phyloP scores from a whole-genome alignment of 2,888 invertebrate genomes.

The Dryobotodes eremita region DNA sequence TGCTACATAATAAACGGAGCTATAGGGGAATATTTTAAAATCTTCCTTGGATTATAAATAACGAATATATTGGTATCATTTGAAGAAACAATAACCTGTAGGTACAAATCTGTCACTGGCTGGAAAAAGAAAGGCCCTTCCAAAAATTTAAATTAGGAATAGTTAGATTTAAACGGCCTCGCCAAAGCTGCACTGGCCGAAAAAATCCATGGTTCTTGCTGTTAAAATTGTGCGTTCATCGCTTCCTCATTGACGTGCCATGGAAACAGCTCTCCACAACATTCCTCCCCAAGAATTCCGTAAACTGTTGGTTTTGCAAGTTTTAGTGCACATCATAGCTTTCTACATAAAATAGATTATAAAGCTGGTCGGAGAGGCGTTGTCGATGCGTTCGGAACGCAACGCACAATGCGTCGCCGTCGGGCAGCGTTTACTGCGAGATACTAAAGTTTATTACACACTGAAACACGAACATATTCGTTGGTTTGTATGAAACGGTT shows the following conservation, averaged over 20 bases:
- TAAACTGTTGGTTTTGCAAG: conserved; percentile 56
- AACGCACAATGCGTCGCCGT: conserved; percentile 80
- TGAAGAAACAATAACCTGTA: not conserved
- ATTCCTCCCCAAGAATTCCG: conserved; percentile 49
- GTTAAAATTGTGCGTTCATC: conserved; percentile 2
- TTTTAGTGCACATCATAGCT: conserved; percentile 62
- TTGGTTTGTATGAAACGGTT: conserved; percentile 43
- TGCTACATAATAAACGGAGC: conserved; percentile 14
- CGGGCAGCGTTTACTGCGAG: conserved; percentile 75
- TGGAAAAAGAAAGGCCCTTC: not conserved
- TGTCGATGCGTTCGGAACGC: conserved; percentile 60
- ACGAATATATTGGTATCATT: not conserved
- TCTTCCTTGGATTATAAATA: not conserved
- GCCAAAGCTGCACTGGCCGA: not conserved
- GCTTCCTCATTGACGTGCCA: conserved; percentile 15
- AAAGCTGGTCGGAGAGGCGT: conserved; percentile 70
- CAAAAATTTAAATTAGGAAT: not conserved
- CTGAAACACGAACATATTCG: conserved; percentile 71
- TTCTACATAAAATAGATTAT: conserved; percentile 77
- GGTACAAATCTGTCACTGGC: not conserved
- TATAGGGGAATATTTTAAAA: not conserved
- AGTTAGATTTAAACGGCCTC: not conserved
- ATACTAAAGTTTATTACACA: conserved; percentile 83
- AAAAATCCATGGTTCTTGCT: not conserved
- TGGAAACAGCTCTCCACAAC: conserved; percentile 20